Percentiles rank a stretch among this genome's conserved stretches.
Conservation (phyloP, 2,888 invertebrate species). For the Cantharis flavilabris region DNA sequence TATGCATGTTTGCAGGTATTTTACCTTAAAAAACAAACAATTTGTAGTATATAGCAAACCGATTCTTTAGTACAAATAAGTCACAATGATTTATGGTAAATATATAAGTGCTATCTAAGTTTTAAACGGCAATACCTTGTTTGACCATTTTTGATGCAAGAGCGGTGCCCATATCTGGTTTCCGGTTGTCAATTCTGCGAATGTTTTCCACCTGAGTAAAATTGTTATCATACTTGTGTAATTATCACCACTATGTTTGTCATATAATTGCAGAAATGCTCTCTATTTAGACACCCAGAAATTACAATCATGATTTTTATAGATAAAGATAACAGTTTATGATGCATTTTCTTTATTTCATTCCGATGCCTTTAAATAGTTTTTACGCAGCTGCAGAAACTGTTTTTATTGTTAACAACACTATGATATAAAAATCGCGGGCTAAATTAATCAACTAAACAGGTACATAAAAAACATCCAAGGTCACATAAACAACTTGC, state of each 20-base stretch:
- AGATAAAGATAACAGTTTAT: slow-evolving; percentile 10
- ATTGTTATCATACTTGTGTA: slow-evolving; percentile 40
- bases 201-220: slow-evolving; percentile 50
- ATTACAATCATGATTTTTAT: slow-evolving; percentile 16
- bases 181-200: slow-evolving; percentile 43
- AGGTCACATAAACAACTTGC: slow-evolving; percentile 12
- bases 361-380: background rate
- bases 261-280: slow-evolving; percentile 33
- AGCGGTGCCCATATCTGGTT: slow-evolving; percentile 46
- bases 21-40: slow-evolving; percentile 15
- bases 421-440: background rate
- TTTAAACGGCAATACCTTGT: slow-evolving; percentile 45
- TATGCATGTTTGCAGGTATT: background rate
- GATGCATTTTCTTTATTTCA: background rate
- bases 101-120: slow-evolving; percentile 48
- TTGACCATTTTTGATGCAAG: slow-evolving; percentile 43
- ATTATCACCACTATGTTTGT: slow-evolving; percentile 34
- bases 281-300: slow-evolving; percentile 22
- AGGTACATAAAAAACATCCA: slow-evolving; percentile 7
- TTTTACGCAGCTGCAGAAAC: background rate
- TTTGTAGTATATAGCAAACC: slow-evolving; percentile 26
- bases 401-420: background rate
- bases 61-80: slow-evolving; percentile 32
- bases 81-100: slow-evolving; percentile 49
- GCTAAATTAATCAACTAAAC: slow-evolving; percentile 7